phyloP scores from a whole-genome alignment of 2,888 invertebrate species.

The Pelosia muscerda region DNA sequence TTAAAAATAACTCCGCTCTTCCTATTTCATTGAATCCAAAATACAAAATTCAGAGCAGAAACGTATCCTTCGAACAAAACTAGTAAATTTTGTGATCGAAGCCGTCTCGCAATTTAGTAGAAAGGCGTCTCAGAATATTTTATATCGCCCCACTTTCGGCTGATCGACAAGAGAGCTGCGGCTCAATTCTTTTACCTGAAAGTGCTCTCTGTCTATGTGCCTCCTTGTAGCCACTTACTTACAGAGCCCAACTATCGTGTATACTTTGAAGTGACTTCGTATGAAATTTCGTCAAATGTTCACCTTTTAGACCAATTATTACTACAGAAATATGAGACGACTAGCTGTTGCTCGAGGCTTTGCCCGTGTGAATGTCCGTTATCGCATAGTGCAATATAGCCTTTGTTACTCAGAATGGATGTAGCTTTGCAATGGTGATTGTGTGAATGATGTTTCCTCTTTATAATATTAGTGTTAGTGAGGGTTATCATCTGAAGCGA shows the following conservation, averaged over 20 bases:
- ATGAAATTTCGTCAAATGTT: too few relatives aligned
- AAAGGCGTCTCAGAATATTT: conserved; percentile 50
- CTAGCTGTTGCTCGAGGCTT: too few relatives aligned
- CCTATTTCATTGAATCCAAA: not conserved
- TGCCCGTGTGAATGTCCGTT: too few relatives aligned
- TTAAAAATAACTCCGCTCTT: not conserved
- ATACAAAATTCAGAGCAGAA: not conserved
- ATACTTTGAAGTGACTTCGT: not conserved
- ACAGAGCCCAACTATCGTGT: not conserved
- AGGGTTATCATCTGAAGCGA: too few relatives aligned
- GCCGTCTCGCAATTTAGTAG: conserved; percentile 49
- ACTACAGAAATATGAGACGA: too few relatives aligned
- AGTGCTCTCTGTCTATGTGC: conserved; percentile 25
- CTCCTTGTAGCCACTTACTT: conserved; percentile 2
- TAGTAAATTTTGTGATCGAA: conserved; percentile 25
- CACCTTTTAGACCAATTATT: too few relatives aligned
- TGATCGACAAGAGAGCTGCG: conserved; percentile 40
- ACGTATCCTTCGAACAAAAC: conserved; percentile 10
- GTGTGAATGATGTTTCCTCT: too few relatives aligned
- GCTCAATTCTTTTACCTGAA: conserved; percentile 39
- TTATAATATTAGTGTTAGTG: too few relatives aligned
- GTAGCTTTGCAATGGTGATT: too few relatives aligned
- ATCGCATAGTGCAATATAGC: too few relatives aligned
- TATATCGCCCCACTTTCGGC: conserved; percentile 43
- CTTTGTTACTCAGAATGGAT: too few relatives aligned